Conservation (phyloP, 2,113 vertebrate species). For the Holacanthus passer region DNA sequence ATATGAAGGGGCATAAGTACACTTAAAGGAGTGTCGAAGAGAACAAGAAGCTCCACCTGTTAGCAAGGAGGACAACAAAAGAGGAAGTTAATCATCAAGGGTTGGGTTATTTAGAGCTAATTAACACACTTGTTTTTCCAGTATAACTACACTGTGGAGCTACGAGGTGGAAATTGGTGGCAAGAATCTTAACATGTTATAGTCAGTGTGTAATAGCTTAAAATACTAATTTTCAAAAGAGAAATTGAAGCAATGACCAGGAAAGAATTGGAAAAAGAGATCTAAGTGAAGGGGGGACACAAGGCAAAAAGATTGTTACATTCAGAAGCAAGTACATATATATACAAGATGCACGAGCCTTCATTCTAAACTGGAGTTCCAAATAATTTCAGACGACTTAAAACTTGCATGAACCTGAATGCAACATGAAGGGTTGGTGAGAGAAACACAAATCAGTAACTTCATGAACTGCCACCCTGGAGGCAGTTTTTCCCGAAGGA, state of each 20-base stretch:
- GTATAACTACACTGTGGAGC: background rate
- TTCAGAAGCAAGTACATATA: conserved; percentile 28
- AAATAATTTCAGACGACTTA: background rate
- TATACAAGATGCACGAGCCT: background rate
- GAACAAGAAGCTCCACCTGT: conserved; percentile 29
- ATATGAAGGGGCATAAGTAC: conserved; percentile 63
- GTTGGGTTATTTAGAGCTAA: background rate
- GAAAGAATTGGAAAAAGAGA: background rate
- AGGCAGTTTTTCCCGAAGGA: conserved; percentile 37
- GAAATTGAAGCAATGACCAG: background rate
- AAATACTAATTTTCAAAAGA: background rate
- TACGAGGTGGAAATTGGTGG: background rate
- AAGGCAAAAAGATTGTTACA: conserved; percentile 34
- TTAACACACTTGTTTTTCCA: conserved; percentile 5
- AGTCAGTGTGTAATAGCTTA: background rate
- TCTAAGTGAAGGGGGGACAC: background rate
- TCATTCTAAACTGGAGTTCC: conserved; percentile 17
- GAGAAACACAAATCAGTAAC: conserved; percentile 33
- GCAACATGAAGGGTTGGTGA: background rate
- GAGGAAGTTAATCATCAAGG: background rate
- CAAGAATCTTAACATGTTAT: background rate
- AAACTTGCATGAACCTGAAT: conserved; percentile 28
- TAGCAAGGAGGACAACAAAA: conserved; percentile 26
- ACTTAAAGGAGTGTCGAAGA: conserved; percentile 59
- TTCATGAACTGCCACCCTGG: background rate